Base-by-base conservation (phyloP, 1,140 invertebrate genomes). In the Cheumatopsyche charites region DNA sequence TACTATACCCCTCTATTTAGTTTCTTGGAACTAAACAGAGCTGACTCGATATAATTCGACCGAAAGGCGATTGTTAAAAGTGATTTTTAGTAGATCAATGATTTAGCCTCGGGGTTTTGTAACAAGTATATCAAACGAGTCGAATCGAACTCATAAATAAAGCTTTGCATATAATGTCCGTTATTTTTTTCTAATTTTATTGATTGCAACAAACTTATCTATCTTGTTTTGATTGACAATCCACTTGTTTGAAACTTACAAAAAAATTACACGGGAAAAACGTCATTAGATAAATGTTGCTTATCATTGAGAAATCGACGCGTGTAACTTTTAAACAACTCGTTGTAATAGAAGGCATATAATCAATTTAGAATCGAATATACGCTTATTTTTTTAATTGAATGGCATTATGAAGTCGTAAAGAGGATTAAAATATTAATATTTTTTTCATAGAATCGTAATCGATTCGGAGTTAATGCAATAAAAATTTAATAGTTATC, bases 401-500 rank as follows among this genome's bases (percentile, higher is more conserved):
- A 36, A 36, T 36, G 3, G 29, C 9, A 36, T 36, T 36, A 36
- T 47, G 15, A 47, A 15, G 15, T 47, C 43, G 13, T 47, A 12
- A 47, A 7, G 15, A 13, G 13, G 13, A 47, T 47, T 47, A 3
- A 7, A 47, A 47, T 47, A 6, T 47, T 47, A 47, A 47, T 47
- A 47, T 7, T 47, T 47, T 47, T 47, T 58, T 23, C 55, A 23
- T 19, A 13, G 55, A 58, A 58, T 58, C 55, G 55, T 58, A 58
- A 58, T 58, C 55, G 55, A 58, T 58, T 58, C 21, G 21, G 21
- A 7, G 11, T 25, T 9, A 26, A 58, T 26, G 55, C 21, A 58
- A 58, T 58, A 58, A 58, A 58, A 58, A 21, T 58, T 58, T 58
- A 58, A 58, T 58, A 17, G 21, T 58, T 58, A 58, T 58, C 55